Conservation (phyloP, 2,888 invertebrate species). For the Drosophila picticornis region DNA sequence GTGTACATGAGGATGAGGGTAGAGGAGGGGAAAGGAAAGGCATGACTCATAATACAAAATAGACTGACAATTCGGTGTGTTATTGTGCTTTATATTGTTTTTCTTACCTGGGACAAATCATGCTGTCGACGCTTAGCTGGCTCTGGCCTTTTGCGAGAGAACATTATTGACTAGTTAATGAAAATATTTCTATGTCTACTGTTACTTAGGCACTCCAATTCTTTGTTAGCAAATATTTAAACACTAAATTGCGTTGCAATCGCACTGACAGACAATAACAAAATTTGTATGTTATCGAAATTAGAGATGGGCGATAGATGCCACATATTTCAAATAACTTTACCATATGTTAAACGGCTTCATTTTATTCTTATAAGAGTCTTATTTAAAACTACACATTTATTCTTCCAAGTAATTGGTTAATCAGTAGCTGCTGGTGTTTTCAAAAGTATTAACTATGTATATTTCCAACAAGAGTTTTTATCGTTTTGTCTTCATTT, state of each 20-base stretch:
- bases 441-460: background rate
- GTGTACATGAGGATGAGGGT: slow-evolving; percentile 3
- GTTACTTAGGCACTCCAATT: slow-evolving; percentile 22
- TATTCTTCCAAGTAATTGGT: background rate
- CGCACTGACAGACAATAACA: slow-evolving; percentile 39
- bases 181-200: slow-evolving; percentile 20
- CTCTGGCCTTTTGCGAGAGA: slow-evolving; percentile 81
- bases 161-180: slow-evolving; percentile 69
- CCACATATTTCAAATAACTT: slow-evolving; percentile 2
- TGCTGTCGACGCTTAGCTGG: slow-evolving; percentile 81
- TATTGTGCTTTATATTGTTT: slow-evolving; percentile 3
- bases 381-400: too few relatives aligned
- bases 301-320: slow-evolving; percentile 16
- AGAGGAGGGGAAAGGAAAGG: slow-evolving; percentile 7
- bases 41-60: slow-evolving; percentile 66
- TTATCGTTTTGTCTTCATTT: background rate
- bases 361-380: background rate
- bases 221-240: slow-evolving; percentile 24
- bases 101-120: slow-evolving; percentile 83
- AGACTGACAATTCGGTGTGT: slow-evolving; percentile 22
- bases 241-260: slow-evolving; percentile 54
- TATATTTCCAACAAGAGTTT: background rate
- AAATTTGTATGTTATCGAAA: slow-evolving; percentile 40
- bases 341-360: background rate
- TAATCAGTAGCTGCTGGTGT: background rate